phyloP scores from a whole-genome alignment of 2,797 vertebrate species.

The Leontopithecus rosalia region DNA sequence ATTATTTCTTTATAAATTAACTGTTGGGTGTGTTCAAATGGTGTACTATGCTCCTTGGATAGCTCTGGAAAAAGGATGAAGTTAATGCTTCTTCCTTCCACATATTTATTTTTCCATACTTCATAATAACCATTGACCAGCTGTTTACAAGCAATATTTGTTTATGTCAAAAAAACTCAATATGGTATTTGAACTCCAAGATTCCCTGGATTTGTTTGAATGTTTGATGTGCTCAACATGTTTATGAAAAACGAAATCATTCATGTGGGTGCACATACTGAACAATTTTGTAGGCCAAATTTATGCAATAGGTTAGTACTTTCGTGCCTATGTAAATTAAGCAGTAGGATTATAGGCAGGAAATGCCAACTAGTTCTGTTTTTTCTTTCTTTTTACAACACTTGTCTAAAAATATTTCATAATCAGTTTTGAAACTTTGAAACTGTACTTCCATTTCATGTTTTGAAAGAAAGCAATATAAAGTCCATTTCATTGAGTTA shows the following conservation, averaged over 20 bases:
- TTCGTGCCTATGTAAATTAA: background rate
- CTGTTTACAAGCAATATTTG: slow-evolving; percentile 27
- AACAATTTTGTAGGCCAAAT: background rate
- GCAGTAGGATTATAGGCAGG: background rate
- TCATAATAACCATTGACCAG: background rate
- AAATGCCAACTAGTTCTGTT: background rate
- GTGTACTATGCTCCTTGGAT: background rate
- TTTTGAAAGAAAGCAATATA: background rate
- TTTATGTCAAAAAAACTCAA: background rate
- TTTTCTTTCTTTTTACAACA: background rate
- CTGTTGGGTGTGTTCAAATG: background rate
- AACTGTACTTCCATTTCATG: background rate
- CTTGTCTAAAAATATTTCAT: background rate
- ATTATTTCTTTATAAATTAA: background rate
- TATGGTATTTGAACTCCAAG: background rate
- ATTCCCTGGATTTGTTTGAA: slow-evolving; percentile 28
- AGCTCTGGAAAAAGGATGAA: background rate
- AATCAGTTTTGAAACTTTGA: slow-evolving; percentile 16
- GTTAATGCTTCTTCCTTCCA: background rate
- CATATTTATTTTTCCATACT: background rate
- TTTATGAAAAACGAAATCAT: slow-evolving; percentile 3
- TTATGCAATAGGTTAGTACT: background rate
- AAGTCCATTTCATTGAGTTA: background rate
- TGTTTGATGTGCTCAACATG: background rate
- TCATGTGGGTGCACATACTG: background rate